Percentiles rank a stretch among this genome's conserved stretches.
These are phyloP conservation scores for Heliothis peltigera DNA, from an alignment of 2,888 invertebrate species.

Conservation along the genomic window DNA sequence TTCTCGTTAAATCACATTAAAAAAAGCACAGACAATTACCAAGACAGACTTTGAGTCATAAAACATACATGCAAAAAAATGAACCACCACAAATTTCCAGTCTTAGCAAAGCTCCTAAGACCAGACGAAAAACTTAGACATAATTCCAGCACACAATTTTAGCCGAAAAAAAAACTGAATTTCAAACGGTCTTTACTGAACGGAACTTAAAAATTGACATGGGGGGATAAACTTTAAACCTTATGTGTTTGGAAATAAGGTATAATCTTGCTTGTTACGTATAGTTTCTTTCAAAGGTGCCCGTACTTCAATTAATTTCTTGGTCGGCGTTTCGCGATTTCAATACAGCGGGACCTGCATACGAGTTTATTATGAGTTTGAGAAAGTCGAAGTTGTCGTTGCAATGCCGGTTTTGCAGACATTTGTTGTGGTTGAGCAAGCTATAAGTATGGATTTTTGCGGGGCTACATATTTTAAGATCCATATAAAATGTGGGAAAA, in stretches of 20 bases:
- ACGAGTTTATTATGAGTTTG: constrained; percentile 70
- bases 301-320: constrained; percentile 78
- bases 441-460: too few species aligned
- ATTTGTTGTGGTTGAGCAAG: background rate
- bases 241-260: constrained; percentile 2
- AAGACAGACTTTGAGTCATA: background rate
- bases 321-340: constrained; percentile 66
- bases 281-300: constrained; percentile 58
- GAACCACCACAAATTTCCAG: constrained; percentile 23
- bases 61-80: constrained; percentile 7
- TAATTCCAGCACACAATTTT: constrained; percentile 56
- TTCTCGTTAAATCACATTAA: background rate
- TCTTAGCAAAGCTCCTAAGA: constrained; percentile 42
- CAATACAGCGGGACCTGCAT: constrained; percentile 70
- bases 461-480: too few species aligned
- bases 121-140: constrained; percentile 46
- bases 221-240: background rate
- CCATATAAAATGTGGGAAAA: too few species aligned
- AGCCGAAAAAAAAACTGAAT: constrained; percentile 48
- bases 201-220: constrained; percentile 45
- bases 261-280: constrained; percentile 7
- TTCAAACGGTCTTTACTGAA: constrained; percentile 53
- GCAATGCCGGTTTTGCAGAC: constrained; percentile 10
- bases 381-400: constrained; percentile 32
- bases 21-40: background rate